phyloP scores from a whole-genome alignment of 2,113 vertebrate genomes.

The Sylvia atricapilla region DNA sequence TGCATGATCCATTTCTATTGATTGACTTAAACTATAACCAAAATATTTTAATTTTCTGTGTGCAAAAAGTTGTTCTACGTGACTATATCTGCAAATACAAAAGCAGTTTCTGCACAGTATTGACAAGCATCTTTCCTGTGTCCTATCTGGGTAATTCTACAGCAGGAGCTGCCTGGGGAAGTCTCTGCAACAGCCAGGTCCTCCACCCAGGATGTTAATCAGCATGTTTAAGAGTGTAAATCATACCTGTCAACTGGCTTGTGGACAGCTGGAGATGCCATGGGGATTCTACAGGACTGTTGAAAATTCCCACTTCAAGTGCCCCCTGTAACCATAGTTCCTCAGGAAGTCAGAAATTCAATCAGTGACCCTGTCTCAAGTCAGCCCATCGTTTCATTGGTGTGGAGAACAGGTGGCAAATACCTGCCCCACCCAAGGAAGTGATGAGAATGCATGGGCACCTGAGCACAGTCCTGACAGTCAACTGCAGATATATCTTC shows the following conservation, averaged over 20 bases:
- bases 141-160: neutral
- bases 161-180: neutral
- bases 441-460: neutral
- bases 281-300: neutral
- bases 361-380: neutral
- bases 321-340: neutral
- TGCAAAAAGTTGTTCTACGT: neutral
- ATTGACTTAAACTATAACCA: neutral
- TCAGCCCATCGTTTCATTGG: neutral
- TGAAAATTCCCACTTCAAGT: neutral
- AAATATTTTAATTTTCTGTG: neutral
- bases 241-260: neutral
- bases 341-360: neutral
- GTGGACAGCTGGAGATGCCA: neutral
- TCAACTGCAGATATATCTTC: neutral
- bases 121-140: neutral
- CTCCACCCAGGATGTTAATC: neutral
- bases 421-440: neutral
- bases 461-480: neutral
- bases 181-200: neutral
- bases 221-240: neutral
- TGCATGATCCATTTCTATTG: neutral
- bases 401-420: neutral
- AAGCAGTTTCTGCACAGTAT: neutral
- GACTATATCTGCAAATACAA: neutral